phyloP scores from a whole-genome alignment of 2,113 vertebrate genomes.

The Ursus arctos region DNA sequence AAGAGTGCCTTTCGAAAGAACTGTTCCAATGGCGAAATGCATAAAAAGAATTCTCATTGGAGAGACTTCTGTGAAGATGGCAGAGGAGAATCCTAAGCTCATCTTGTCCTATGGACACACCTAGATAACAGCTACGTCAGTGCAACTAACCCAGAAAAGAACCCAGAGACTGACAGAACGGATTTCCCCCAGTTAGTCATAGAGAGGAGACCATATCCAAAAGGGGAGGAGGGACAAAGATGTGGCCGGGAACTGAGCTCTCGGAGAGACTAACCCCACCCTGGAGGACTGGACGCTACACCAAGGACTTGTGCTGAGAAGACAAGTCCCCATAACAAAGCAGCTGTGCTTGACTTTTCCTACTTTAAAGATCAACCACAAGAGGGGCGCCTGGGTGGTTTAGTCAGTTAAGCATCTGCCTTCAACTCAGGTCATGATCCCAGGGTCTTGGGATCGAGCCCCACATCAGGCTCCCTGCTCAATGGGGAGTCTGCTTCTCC shows the following conservation, averaged over 20 bases:
- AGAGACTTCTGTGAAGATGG: not conserved
- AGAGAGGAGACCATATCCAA: not conserved
- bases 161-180: not conserved
- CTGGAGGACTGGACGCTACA: not conserved
- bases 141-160: not conserved
- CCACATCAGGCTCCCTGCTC: no score
- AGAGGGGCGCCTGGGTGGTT: not conserved
- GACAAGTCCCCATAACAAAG: not conserved
- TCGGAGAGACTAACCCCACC: not conserved
- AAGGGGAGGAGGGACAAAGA: not conserved
- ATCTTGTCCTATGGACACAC: not conserved
- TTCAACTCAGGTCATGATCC: no score
- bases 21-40: not conserved
- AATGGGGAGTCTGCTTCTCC: no score
- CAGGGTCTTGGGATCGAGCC: no score
- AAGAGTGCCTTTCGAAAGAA: constrained; percentile 33
- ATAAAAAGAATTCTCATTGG: not conserved
- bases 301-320: not conserved
- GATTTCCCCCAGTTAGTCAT: not conserved
- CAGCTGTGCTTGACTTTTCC: not conserved
- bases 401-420: no score
- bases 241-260: not conserved
- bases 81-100: not conserved
- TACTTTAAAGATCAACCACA: not conserved
- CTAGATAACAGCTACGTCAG: not conserved